phyloP scores from a whole-genome alignment of 2,113 vertebrate genomes.

The Sporophila hypoxantha region DNA sequence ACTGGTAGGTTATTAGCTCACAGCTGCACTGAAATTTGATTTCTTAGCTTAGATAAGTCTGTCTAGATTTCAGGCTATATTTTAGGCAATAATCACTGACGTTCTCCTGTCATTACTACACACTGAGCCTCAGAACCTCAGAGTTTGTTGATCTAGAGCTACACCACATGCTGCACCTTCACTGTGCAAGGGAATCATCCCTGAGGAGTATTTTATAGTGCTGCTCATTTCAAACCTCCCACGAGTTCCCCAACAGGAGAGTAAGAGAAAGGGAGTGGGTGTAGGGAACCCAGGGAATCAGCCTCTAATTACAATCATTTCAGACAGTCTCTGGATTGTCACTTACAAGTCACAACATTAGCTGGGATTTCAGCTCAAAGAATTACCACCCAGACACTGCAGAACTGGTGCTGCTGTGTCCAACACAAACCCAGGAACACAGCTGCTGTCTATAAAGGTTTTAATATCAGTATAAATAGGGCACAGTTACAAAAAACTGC shows the following conservation, averaged over 20 bases:
- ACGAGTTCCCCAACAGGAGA: not conserved
- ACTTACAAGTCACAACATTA: not conserved
- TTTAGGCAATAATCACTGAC: not conserved
- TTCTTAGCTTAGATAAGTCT: not conserved
- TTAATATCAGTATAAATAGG: constrained; percentile 83
- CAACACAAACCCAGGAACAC: not conserved
- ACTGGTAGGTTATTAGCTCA: not conserved
- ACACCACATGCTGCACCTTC: not conserved
- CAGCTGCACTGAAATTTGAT: not conserved
- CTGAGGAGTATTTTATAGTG: not conserved
- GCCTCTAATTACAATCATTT: not conserved
- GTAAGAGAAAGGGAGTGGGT: not conserved
- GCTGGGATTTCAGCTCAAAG: not conserved
- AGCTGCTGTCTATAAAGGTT: constrained; percentile 68
- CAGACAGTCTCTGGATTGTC: not conserved
- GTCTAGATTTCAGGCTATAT: not conserved
- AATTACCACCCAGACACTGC: not conserved
- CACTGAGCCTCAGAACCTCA: not conserved
- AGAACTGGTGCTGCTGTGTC: not conserved
- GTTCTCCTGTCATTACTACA: not conserved
- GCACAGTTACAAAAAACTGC: constrained; percentile 72
- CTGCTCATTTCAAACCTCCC: not conserved
- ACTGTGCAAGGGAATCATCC: not conserved
- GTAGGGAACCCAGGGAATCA: constrained; percentile 4
- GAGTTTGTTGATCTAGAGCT: not conserved